Base-by-base conservation (phyloP, 2,888 invertebrate genomes). In the Drosophila algonquin region DNA sequence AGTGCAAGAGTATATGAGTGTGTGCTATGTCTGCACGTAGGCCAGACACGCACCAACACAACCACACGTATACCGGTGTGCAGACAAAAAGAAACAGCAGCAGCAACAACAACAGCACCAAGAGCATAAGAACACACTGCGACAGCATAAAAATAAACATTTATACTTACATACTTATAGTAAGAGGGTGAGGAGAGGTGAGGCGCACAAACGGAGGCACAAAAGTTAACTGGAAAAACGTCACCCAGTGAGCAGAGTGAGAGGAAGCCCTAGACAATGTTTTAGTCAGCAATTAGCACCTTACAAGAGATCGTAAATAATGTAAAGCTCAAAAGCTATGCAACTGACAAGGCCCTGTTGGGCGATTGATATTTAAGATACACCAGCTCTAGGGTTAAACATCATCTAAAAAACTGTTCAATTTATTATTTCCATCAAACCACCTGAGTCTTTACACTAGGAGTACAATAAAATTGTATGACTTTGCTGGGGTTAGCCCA, bases 61-160 rank as follows among this genome's bases (percentile, higher is more conserved):
- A 40, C 2, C 70, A 73, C 76, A 76, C 71, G 48, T 73, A 70
- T 71, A 72, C 79, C 69, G 74, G 57, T 62, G 71, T 59, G 67
- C 70, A 80, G 76, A 79, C 82, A 80, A 77, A 75, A 85, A 86
- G 85, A 82, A 59, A 47, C 32, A 30, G 48, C 18, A 21, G 44
- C 35, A 32, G 9, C 21, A 56, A 10, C 50, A 59, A 44, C 45
- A 63, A 50, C 30, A 56, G 44, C 53, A 54, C 70, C 74, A 83
- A 81, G 73, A 83, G 84, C 80, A 88, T 61, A 75, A 88, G 87
- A 89, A 89, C 85, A 73, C 79, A 76, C 85, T 64, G 65, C 69
- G 82, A 65, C 85, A 89, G 88, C 83, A 83, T 85, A 85, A 87
- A 83, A 89, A 89, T 83, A 88, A 84, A 82, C 82, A 84, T 70